Evolutionary conservation across 2,888 invertebrate species (phyloP).

Genomic region (Lydus trimaculatus): DNA sequence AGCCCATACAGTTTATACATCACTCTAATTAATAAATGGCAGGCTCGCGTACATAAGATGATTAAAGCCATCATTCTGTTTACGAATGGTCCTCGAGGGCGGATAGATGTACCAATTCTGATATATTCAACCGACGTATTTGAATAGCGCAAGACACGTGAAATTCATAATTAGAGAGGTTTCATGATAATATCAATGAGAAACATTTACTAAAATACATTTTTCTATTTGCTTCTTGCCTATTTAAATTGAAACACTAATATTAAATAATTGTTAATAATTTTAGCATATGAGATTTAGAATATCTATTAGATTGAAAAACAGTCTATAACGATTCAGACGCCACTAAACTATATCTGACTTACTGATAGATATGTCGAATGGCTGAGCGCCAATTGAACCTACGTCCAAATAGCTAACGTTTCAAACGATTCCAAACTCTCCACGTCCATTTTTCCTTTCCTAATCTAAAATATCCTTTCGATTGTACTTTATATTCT

Average conservation of each 20-base stretch:
- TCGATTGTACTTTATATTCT: slow-evolving; percentile 43
- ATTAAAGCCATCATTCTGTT: slow-evolving; percentile 50
- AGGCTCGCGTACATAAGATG: slow-evolving; percentile 53
- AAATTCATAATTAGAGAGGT: slow-evolving; percentile 35
- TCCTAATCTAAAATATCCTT: slow-evolving; percentile 28
- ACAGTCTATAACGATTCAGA: slow-evolving; percentile 27
- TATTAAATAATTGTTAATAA: not conserved
- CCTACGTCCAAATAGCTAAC: slow-evolving; percentile 19
- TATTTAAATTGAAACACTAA: not conserved
- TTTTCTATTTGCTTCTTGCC: not conserved
- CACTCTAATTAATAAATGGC: slow-evolving; percentile 61
- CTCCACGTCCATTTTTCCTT: slow-evolving; percentile 17
- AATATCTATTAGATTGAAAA: slow-evolving; percentile 29
- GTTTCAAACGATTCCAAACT: slow-evolving; percentile 4
- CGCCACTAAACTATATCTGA: slow-evolving; percentile 35
- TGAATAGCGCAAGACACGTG: slow-evolving; percentile 34
- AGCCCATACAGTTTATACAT: slow-evolving; percentile 55
- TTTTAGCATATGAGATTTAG: not conserved
- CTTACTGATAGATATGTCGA: slow-evolving; percentile 46
- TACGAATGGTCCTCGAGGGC: slow-evolving; percentile 40
- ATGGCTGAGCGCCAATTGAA: slow-evolving; percentile 31
- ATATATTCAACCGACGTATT: slow-evolving; percentile 28
- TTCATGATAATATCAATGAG: slow-evolving; percentile 21
- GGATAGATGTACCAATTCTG: slow-evolving; percentile 36
- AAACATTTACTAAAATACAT: not conserved